Base-by-base conservation (phyloP, 2,888 invertebrate genomes). In the Orthosia cruda region DNA sequence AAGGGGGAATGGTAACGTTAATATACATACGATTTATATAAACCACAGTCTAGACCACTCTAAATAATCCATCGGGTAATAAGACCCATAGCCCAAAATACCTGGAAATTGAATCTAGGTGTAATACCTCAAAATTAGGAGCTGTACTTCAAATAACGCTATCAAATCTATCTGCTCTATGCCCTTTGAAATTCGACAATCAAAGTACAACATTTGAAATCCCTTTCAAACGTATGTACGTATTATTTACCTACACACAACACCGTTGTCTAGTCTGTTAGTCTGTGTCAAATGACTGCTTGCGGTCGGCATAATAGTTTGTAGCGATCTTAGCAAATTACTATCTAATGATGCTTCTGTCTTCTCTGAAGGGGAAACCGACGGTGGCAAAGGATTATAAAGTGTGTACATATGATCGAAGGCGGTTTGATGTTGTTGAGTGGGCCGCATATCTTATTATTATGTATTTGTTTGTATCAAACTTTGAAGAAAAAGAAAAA, bases 331-430 rank as follows among this genome's bases (percentile, higher is more conserved):
- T 69, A 72, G 58, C 57, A 82, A 87, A 86, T 87, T 80, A 83
- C 81, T 78, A 81, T 74, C 74, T 87, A 87, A 87, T 84, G 89
- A 79, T 73, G 82, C 65, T 58, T 74, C 67, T 64, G 69, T 67
- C 71, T 84, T 77, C 61, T 62, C 20, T 63, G 32, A 18, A 57
- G 57, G 20, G 52, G 65, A 68, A 58, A 50, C 52, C 50, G 15
- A 32, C 50, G 58, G 57, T 55, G 45, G 70, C 72, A 77, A 74
- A 82, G 66, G 57, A n/a, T 52, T 18, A 78, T 63, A 73, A 69
- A 64, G n/a, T 5, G 54, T 59, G 72, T 69, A 47, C 64, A 78
- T 40, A 49, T 18, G 50, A 52, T n/a, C 18, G 23, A 13, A 11
- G 59, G 18, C 32, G 4, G 3, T 2, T 3, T 26, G 2, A 13